Evolutionary conservation across 2,113 vertebrate species (phyloP).

Genomic region (Clarias batrachus): DNA sequence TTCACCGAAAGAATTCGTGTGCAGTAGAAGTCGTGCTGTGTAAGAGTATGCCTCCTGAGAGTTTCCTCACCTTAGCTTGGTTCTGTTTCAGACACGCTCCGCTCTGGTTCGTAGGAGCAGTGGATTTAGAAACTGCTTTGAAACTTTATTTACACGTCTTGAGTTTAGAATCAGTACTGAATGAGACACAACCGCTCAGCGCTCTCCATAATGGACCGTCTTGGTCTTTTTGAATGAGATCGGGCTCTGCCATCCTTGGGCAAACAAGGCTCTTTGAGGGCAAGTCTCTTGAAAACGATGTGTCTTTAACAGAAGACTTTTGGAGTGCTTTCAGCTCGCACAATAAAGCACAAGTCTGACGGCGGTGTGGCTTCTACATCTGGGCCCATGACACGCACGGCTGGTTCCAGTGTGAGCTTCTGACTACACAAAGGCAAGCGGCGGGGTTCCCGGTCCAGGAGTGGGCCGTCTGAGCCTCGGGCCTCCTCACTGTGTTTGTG

Average conservation of each 20-base stretch:
- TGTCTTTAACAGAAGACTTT: slow-evolving; percentile 12
- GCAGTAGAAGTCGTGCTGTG: not conserved
- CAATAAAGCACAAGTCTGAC: slow-evolving; percentile 28
- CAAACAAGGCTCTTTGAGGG: slow-evolving; percentile 22
- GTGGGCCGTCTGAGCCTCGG: not conserved
- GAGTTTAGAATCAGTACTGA: not conserved
- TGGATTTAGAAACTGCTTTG: not conserved
- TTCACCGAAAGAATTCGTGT: not conserved
- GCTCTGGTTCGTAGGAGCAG: not conserved
- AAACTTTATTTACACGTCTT: not conserved
- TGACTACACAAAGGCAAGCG: slow-evolving; percentile 44
- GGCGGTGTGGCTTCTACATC: slow-evolving; percentile 35
- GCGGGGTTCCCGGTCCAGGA: slow-evolving; percentile 32
- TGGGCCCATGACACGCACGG: slow-evolving; percentile 48
- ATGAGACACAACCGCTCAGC: not conserved
- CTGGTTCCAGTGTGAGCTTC: slow-evolving; percentile 32
- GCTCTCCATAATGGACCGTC: not conserved
- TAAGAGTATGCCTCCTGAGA: not conserved
- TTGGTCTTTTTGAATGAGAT: slow-evolving; percentile 1
- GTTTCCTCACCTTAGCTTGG: not conserved
- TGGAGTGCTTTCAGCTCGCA: slow-evolving; percentile 44
- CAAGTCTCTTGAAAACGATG: slow-evolving; percentile 29
- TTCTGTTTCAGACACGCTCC: not conserved
- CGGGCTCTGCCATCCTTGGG: slow-evolving; percentile 38
- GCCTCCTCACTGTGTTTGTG: slow-evolving; percentile 14